Evolutionary conservation across 2,888 invertebrate species (phyloP).

Genomic region (Polyploca ridens): DNA sequence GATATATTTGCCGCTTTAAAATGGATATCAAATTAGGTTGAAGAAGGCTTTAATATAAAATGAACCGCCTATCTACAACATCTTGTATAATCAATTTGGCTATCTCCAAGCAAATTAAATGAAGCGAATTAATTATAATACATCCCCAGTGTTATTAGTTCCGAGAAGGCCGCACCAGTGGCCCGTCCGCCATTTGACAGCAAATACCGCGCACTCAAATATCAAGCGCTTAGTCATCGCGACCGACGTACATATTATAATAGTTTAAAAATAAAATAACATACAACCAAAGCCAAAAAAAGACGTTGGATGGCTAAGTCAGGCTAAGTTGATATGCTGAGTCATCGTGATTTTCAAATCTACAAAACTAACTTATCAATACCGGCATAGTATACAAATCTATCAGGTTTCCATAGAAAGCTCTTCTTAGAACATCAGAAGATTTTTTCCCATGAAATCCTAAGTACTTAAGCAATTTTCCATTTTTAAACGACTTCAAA

Average conservation of each 20-base stretch:
- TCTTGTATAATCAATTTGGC: not conserved
- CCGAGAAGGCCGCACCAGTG: slow-evolving; percentile 41
- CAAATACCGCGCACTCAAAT: slow-evolving; percentile 61
- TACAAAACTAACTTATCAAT: not conserved
- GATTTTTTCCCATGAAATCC: no score
- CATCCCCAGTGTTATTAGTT: slow-evolving; percentile 35
- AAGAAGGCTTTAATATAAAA: not conserved
- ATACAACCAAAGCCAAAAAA: not conserved
- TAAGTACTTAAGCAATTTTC: no score
- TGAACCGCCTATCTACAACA: not conserved
- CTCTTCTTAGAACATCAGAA: no score
- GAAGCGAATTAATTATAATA: slow-evolving; percentile 36
- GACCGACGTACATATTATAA: slow-evolving; percentile 10
- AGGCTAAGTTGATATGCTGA: not conserved
- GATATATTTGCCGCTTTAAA: no score
- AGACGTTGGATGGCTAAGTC: not conserved
- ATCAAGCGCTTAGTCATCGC: slow-evolving; percentile 68
- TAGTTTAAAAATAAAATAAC: slow-evolving; percentile 39
- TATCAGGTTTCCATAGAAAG: no score
- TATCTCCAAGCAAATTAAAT: not conserved
- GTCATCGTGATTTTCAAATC: not conserved
- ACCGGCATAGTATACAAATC: not conserved
- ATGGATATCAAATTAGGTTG: no score
- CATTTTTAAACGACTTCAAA: no score
- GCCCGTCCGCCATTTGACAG: slow-evolving; percentile 54